phyloP scores from a whole-genome alignment of 2,888 invertebrate genomes.

The Dusona sp. region DNA sequence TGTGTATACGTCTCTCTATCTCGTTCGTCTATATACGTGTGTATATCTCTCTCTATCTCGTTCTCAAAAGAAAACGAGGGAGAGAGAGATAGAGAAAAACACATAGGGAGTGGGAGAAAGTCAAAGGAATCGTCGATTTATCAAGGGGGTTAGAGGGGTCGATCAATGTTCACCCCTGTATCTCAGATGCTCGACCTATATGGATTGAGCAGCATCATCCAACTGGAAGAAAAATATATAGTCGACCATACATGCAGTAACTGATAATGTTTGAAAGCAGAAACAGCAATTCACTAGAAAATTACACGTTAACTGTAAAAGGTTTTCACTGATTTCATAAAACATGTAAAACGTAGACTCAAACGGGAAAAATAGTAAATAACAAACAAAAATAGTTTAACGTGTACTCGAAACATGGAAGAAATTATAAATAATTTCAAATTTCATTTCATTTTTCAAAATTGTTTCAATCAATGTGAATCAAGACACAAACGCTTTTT shows the following conservation, averaged over 20 bases:
- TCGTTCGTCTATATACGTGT: too few relatives aligned
- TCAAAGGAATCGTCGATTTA: conserved; percentile 36
- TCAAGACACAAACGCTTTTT: too few relatives aligned
- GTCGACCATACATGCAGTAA: not conserved
- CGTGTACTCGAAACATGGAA: too few relatives aligned
- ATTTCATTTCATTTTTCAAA: too few relatives aligned
- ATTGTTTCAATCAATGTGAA: too few relatives aligned
- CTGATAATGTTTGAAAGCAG: not conserved
- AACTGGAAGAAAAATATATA: conserved; percentile 11
- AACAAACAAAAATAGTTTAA: conserved; percentile 13
- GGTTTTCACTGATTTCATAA: not conserved
- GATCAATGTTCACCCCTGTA: conserved; percentile 47
- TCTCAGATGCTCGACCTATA: conserved; percentile 73
- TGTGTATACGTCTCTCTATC: too few relatives aligned
- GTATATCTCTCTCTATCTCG: too few relatives aligned
- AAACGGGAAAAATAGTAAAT: not conserved
- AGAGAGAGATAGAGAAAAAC: not conserved
- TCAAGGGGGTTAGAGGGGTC: conserved; percentile 20
- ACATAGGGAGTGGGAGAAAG: not conserved
- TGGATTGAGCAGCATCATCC: conserved; percentile 43
- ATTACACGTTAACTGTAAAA: not conserved
- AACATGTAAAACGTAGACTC: too few relatives aligned
- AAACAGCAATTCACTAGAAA: not conserved
- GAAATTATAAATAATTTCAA: too few relatives aligned
- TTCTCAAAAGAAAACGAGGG: not conserved